phyloP scores from a whole-genome alignment of 2,113 vertebrate species.

The Motacilla tschutschensis region DNA sequence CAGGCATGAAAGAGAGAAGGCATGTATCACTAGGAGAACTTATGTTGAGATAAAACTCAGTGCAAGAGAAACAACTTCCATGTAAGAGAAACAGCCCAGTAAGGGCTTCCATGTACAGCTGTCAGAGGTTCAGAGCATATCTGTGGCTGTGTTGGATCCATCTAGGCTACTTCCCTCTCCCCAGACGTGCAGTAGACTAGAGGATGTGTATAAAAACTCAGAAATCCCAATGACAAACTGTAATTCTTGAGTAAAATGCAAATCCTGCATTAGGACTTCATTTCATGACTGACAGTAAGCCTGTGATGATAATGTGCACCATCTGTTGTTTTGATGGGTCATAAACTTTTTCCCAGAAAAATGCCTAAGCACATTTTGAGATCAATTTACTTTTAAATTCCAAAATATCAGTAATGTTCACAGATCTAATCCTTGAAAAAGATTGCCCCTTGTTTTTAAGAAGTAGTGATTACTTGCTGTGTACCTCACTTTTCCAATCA shows the following conservation, averaged over 20 bases:
- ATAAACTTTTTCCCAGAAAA: neutral
- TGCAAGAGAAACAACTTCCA: neutral
- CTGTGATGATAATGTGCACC: neutral
- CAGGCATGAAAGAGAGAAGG: neutral
- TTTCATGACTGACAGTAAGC: neutral
- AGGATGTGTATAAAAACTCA: neutral
- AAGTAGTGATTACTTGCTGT: neutral
- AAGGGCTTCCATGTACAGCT: neutral
- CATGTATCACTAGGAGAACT: neutral
- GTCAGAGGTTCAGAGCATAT: neutral
- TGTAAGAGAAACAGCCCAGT: neutral
- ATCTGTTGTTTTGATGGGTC: neutral
- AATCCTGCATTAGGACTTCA: neutral
- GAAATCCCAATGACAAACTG: neutral
- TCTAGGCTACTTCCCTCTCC: neutral
- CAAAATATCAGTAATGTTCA: neutral
- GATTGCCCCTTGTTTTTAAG: neutral
- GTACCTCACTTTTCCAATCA: neutral
- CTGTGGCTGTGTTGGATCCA: neutral
- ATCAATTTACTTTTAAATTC: neutral
- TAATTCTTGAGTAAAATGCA: neutral
- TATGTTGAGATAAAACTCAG: neutral
- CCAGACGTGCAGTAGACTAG: neutral
- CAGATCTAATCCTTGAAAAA: neutral
- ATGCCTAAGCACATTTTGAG: neutral